These are phyloP conservation scores for Molanna angustata DNA, from an alignment of 2,888 invertebrate genomes.

Conservation along the genomic window DNA sequence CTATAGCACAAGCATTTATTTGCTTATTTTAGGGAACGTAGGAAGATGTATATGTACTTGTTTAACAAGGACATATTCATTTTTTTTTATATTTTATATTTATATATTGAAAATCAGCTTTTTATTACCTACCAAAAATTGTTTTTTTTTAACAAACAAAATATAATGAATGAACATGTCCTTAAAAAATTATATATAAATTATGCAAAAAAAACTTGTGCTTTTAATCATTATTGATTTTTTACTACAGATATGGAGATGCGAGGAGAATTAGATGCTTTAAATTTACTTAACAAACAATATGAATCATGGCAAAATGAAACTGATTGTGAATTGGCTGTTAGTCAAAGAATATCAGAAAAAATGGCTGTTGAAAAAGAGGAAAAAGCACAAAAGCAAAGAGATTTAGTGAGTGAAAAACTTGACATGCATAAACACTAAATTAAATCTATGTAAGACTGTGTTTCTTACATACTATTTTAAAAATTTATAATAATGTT, in stretches of 20 bases:
- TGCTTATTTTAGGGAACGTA: no score
- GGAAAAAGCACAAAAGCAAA: constrained; percentile 55
- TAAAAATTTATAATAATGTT: neutral
- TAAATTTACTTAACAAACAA: constrained; percentile 55
- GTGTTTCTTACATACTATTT: no score
- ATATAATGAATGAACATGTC: no score
- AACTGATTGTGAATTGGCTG: constrained; percentile 59
- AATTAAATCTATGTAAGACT: no score
- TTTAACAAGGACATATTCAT: no score
- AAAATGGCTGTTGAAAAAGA: constrained; percentile 60
- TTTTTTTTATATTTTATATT: no score
- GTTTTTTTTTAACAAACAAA: no score
- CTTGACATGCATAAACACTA: no score
- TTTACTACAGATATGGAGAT: constrained; percentile 51
- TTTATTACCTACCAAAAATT: no score
- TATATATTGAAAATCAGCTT: no score
- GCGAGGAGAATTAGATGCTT: constrained; percentile 56
- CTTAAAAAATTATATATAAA: no score
- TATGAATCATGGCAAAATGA: constrained; percentile 62
- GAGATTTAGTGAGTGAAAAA: constrained; percentile 54
- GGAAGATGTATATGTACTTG: no score
- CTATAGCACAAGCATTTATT: neutral
- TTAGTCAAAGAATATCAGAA: constrained; percentile 64
- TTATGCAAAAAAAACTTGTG: neutral
- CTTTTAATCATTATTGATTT: neutral